Percentiles rank a stretch among this genome's conserved stretches.
Conservation (phyloP, 1,140 invertebrate species). For the Lordiphosa clarofinis region DNA sequence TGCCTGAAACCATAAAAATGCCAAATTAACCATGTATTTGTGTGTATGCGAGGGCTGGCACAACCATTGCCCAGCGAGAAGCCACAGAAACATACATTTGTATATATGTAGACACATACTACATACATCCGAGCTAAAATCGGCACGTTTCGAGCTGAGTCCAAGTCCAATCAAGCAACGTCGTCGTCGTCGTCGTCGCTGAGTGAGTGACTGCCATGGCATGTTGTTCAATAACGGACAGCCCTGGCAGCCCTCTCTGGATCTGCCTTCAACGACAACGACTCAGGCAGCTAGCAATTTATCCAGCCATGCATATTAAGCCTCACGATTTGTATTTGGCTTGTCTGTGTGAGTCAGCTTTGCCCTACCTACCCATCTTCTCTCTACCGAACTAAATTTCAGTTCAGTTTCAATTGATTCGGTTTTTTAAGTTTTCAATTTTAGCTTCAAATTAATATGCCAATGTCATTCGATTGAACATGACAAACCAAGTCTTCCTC, state of each 20-base stretch:
- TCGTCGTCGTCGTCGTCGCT: constrained; percentile 21
- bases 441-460: constrained; percentile 20
- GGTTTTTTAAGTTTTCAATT: constrained; percentile 75
- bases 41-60: constrained; percentile 35
- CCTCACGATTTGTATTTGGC: constrained; percentile 74
- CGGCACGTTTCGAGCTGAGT: constrained; percentile 72
- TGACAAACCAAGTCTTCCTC: constrained; percentile 1
- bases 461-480: neutral
- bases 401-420: constrained; percentile 60
- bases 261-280: constrained; percentile 27
- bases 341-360: constrained; percentile 51
- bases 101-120: constrained; percentile 24
- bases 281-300: constrained; percentile 67
- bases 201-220: constrained; percentile 33
- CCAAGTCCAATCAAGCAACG: constrained; percentile 70
- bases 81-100: constrained; percentile 52
- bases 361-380: constrained; percentile 3
- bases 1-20: constrained; percentile 77
- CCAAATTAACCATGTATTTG: constrained; percentile 65
- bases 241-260: constrained; percentile 20
- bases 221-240: constrained; percentile 52
- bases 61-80: constrained; percentile 50
- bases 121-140: constrained; percentile 58
- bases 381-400: constrained; percentile 53
- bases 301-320: constrained; percentile 77